Evolutionary conservation across 2,113 vertebrate genomes (phyloP), one percentile per base, ranked within the genome.

Genomic region (Corythornis madagascariensis): DNA sequence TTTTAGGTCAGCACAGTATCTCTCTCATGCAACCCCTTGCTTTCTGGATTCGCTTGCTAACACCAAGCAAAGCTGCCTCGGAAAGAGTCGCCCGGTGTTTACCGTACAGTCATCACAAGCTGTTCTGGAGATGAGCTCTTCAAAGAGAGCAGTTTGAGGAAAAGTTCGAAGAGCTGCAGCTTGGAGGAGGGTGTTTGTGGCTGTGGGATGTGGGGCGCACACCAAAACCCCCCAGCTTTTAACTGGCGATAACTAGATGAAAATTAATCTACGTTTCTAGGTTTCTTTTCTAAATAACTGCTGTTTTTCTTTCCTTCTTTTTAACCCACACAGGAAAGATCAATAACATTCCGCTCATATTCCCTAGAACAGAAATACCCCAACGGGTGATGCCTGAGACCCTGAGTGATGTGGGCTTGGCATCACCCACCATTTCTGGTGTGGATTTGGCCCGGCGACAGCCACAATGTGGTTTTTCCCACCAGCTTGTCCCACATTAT

Each of bases 1-100:
- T 73, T 33, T 16, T 3, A 40, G 73, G 81, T 40, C 48, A 53
- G 73, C 25, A 67, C 70, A 94, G 83, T 72, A 65, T 31, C 3
- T 1, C 56, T 52, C 0, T 26, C 2, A 0, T 2, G 15, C n/a
- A 10, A 25, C 24, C 19, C 0, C 40, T 82, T 7, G 0, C 38
- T 90, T 15, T 57, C 1, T 13, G 55, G 69, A n/a, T 86, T 72
- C 57, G 42, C 22, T 86, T 11, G 31, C 2, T 15, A 22, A n/a
- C 43, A 40, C 52, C 60, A 5, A 31, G 43, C 55, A 55, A 73
- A 87, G 8, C 10, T 11, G 31, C 29, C 20, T 70, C 0, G 1
- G 48, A 42, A 67, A 24, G 31, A 28, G 42, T 2, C 63, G n/a
- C 0, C 28, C 82, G 5, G 10, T 0, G 0, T 15, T 89, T 25